A percentile compares a stretch with the other conserved stretches of the same genome.
Evolutionary conservation across 2,113 vertebrate species (phyloP).

Genomic region (Puma concolor): DNA sequence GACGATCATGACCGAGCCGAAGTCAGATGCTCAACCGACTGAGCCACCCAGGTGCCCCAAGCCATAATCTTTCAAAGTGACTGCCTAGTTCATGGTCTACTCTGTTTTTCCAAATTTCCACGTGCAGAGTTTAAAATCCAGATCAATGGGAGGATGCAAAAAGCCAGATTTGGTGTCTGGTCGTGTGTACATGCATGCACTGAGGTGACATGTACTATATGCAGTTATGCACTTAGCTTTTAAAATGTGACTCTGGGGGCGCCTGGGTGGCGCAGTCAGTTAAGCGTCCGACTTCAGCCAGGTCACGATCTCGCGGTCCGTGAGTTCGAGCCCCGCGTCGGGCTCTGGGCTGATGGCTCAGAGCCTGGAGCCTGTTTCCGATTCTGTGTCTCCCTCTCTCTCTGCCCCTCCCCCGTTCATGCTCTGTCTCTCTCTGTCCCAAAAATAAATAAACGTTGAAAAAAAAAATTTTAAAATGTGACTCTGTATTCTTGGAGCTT

Average conservation of each 20-base stretch:
- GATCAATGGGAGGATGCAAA: background rate
- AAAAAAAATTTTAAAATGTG: background rate
- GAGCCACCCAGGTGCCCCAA: background rate
- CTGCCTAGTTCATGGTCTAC: background rate
- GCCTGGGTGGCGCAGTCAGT: no score
- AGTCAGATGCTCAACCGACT: no score
- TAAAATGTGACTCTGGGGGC: background rate
- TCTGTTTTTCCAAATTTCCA: conserved; percentile 13
- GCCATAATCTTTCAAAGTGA: conserved; percentile 5
- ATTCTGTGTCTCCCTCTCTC: no score
- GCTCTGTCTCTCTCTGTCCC: no score
- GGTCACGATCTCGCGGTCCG: no score
- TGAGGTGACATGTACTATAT: background rate
- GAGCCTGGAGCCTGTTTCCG: no score
- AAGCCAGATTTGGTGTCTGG: background rate
- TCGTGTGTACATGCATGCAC: background rate
- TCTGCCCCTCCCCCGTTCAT: no score
- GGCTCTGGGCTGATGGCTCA: no score
- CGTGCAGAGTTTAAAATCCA: background rate
- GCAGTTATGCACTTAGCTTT: background rate
- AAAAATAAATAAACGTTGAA: no score
- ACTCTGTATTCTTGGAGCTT: background rate
- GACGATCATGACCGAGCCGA: no score
- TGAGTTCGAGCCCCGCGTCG: no score
- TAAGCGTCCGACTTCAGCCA: no score